Conservation (phyloP, 2,113 vertebrate genomes). For the Heterotilapia buettikoferi region DNA sequence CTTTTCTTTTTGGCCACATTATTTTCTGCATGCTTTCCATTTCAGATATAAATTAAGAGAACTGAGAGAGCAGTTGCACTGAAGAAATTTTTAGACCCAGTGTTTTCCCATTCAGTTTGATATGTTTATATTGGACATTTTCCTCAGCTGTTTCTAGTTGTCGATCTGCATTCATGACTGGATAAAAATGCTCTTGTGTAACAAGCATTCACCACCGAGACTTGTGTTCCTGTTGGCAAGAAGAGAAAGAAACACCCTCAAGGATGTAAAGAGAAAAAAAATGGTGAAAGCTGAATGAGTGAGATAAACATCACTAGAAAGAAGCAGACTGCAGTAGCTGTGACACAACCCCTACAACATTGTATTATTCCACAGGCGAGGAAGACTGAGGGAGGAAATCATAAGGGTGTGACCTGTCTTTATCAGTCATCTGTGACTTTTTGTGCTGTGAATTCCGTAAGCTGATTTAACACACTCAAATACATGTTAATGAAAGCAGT, state of each 20-base stretch:
- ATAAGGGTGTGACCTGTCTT: not conserved
- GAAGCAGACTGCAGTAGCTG: not conserved
- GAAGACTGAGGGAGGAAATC: not conserved
- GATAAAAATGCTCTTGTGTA: not conserved
- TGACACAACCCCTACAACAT: not conserved
- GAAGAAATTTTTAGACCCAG: not conserved
- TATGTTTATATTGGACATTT: not conserved
- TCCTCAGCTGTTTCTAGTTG: not conserved
- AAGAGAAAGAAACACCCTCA: not conserved
- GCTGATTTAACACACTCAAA: not conserved
- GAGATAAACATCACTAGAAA: not conserved
- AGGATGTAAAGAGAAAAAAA: not conserved
- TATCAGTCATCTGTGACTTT: not conserved
- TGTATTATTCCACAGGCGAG: not conserved
- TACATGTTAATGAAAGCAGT: not conserved
- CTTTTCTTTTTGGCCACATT: not conserved
- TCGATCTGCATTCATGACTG: not conserved
- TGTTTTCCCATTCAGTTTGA: not conserved
- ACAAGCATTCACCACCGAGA: not conserved
- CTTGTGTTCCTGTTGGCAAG: not conserved
- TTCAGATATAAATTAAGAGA: not conserved
- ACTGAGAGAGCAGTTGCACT: not conserved
- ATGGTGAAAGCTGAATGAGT: not conserved
- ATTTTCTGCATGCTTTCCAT: not conserved
- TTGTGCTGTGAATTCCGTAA: conserved; percentile 3